Evolutionary conservation across 2,888 invertebrate genomes (phyloP).

Genomic region (Teleogryllus oceanicus): DNA sequence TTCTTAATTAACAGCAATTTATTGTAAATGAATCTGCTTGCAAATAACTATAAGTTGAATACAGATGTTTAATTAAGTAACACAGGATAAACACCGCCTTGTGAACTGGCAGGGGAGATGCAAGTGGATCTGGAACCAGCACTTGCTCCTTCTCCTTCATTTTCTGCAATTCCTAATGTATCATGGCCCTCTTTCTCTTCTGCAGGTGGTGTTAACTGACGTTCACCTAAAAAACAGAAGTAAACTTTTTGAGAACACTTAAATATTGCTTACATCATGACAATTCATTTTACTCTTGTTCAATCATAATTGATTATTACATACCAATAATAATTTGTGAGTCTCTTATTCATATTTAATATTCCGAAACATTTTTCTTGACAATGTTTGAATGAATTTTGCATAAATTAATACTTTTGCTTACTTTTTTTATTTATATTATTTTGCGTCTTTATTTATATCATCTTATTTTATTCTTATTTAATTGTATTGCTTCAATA

Average conservation of each 20-base stretch:
- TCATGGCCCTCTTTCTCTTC: conserved; percentile 60
- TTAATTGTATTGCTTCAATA: too few species aligned
- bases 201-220: conserved; percentile 54
- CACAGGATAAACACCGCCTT: conserved; percentile 85
- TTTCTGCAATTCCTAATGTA: conserved; percentile 47
- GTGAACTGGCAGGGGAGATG: conserved; percentile 84
- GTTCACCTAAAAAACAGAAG: conserved; percentile 46
- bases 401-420: too few species aligned
- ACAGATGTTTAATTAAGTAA: conserved; percentile 41
- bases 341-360: not conserved
- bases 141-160: conserved; percentile 46
- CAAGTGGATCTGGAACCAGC: conserved; percentile 60
- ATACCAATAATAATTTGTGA: too few species aligned
- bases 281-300: too few species aligned
- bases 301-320: too few species aligned
- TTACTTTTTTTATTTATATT: too few species aligned
- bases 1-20: too few species aligned
- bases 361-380: not conserved
- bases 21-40: too few species aligned
- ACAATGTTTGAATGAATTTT: too few species aligned
- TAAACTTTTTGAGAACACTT: not conserved
- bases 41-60: too few species aligned
- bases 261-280: not conserved
- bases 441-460: too few species aligned
- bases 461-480: too few species aligned